Base-by-base conservation (phyloP, 2,888 invertebrate species). In the Pardosa pseudoannulata region DNA sequence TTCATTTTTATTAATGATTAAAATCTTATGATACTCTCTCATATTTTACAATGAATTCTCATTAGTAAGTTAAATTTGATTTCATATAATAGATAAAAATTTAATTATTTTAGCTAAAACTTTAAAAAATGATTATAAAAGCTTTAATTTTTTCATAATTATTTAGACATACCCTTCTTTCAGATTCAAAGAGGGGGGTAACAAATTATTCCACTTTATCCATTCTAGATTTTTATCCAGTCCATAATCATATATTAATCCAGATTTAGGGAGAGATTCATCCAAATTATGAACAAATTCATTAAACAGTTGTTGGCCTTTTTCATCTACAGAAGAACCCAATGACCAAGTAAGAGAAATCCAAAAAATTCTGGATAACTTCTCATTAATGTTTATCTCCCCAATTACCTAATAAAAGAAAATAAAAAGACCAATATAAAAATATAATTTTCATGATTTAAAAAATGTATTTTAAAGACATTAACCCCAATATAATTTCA, bases 341-440 rank as follows among this genome's bases (percentile, higher is more conserved):
- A 79, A 7, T 11, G 83, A 78, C 78, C 78, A 85, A 29, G 32
- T 62, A 13, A 68, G 31, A n/a, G 78, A 78, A 16, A 78, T 29
- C 83, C 83, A 85, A 73, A 85, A 85, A 1, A 85, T 28, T 62
- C 68, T 78, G 5, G 29, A 39, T 27, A 85, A 7, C 13, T 68
- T 64, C 5, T 5, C 36, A 28, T n/a, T 46, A 46, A 62, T 29
- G 62, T 72, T 32, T 27, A 23, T 56, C 27, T 74, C 71, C 32
- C n/a, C 56, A 29, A 9, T 13, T 23, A 19, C 5, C 73, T 73
- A 31, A 9, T 62, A 73, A 62, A n/a, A n/a, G n/a, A n/a, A n/a
- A n/a, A n/a, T n/a, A n/a, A n/a, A n/a, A n/a, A n/a, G n/a, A n/a
- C n/a, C n/a, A n/a, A n/a, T 46, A 46, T 11, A 9, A 13, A 46